Evolutionary conservation across 2,888 invertebrate species (phyloP), one percentile per base, ranked within the genome.

Genomic region (Tetragnatha montana): DNA sequence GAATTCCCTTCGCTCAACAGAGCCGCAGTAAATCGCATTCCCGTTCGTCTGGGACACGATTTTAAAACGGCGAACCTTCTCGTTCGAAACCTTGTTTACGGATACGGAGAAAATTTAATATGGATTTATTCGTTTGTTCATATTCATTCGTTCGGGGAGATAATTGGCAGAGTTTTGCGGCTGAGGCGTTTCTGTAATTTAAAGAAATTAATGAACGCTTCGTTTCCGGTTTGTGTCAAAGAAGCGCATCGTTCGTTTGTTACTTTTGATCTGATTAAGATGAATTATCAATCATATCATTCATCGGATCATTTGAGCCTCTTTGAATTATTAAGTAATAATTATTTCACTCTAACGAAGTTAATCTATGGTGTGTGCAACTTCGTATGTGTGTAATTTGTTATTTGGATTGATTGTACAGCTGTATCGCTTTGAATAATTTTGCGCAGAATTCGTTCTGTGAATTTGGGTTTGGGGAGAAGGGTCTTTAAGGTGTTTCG

Each of bases 131-230:
- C 49, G 71, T 84, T 69, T 75, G 69, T 50, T 73, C 81, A 51
- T 51, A 22, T 14, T 80, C 82, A 22, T 71, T 73, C 35, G 69
- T 49, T n/a, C n/a, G n/a, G n/a, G 35, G 35, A 35, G 35, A 85
- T 85, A 85, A 85, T 86, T 86, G 80, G 73, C 71, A 49, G 51
- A 60, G 73, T 83, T 75, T 73, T 75, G 75, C 50, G 71, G 71
- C 73, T 68, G 50, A 85, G 76, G 69, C 76, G 47, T 75, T 84
- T 84, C 76, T 75, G 78, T 71, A 51, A 49, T 87, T 83, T 79
- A 68, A n/a, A 84, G 76, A 82, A 90, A 87, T 80, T 74, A 90
- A 81, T 84, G 87, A 35, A 51, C 78, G 19, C 50, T 71, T 84
- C 69, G 22, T 81, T 82, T 80, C 70, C 83, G 74, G 75, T 75